Percentiles rank a stretch among this genome's conserved stretches.
Evolutionary conservation across 1,140 invertebrate genomes (phyloP).

Genomic region (Dryas iulia): DNA sequence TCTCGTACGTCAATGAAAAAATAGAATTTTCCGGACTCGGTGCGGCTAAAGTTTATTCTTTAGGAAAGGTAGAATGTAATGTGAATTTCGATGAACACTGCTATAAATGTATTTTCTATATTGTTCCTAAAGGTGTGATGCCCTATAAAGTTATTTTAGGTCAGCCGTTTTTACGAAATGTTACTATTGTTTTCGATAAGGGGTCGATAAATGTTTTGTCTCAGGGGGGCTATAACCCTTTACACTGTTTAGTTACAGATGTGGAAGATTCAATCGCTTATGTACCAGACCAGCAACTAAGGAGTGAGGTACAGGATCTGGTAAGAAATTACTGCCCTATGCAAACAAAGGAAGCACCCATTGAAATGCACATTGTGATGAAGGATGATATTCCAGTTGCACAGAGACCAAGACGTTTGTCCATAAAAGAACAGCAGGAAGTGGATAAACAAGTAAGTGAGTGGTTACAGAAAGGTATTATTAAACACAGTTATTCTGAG

Average conservation of each 20-base stretch:
- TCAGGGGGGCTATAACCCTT: not conserved
- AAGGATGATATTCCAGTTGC: conserved; percentile 5
- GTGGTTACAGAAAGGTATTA: conserved; percentile 47
- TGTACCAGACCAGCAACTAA: conserved; percentile 7
- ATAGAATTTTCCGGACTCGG: conserved; percentile 5
- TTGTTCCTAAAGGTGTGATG: conserved; percentile 8
- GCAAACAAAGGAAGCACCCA: conserved; percentile 5
- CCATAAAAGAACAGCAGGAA: not conserved
- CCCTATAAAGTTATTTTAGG: conserved; percentile 12
- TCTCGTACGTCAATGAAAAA: conserved; percentile 2
- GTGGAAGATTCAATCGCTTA: conserved; percentile 5
- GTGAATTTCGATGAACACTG: not conserved
- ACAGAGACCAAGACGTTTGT: conserved; percentile 3
- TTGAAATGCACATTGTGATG: conserved; percentile 11
- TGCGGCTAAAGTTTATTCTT: not conserved
- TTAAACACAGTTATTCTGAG: conserved; percentile 46
- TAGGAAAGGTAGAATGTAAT: conserved; percentile 2
- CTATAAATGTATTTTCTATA: conserved; percentile 4
- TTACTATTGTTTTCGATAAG: not conserved
- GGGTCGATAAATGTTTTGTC: conserved; percentile 5
- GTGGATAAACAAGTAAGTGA: conserved; percentile 29
- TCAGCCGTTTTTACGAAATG: conserved; percentile 4
- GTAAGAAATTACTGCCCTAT: conserved; percentile 1
- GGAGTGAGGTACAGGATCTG: conserved; percentile 1
- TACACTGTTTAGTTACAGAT: not conserved